Conservation (phyloP, 2,888 invertebrate species). For the Lypha dubia region DNA sequence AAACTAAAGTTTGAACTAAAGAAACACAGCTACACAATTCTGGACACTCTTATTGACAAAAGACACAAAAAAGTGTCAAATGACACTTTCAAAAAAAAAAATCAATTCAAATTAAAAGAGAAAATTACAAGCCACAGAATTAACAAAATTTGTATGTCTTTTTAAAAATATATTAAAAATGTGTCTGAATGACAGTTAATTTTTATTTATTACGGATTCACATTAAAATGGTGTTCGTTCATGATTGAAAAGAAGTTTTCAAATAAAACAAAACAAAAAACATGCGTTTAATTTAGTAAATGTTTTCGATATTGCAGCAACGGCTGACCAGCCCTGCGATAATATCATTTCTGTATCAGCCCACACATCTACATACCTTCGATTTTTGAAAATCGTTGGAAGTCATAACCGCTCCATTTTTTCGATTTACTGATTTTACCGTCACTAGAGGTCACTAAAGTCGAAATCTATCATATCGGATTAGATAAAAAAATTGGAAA, state of each 20-base stretch:
- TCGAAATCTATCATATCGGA: too few species aligned
- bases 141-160: constrained; percentile 26
- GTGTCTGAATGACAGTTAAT: constrained; percentile 32
- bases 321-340: too few species aligned
- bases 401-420: too few species aligned
- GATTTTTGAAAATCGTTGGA: too few species aligned
- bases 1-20: constrained; percentile 1
- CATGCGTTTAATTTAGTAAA: background rate
- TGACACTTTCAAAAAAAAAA: constrained; percentile 59
- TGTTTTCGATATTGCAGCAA: background rate
- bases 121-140: constrained; percentile 21
- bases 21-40: background rate
- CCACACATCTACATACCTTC: too few species aligned
- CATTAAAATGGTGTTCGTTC: background rate
- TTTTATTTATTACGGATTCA: constrained; percentile 8
- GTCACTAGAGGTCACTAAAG: too few species aligned
- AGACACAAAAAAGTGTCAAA: constrained; percentile 67
- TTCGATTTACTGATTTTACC: too few species aligned
- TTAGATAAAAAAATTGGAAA: too few species aligned
- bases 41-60: constrained; percentile 34
- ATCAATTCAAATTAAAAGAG: constrained; percentile 61
- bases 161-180: constrained; percentile 25
- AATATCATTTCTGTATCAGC: too few species aligned
- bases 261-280: background rate
- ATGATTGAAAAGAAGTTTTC: background rate